These are phyloP conservation scores for Drosophila pegasa DNA, from an alignment of 2,888 invertebrate genomes.

Conservation along the genomic window DNA sequence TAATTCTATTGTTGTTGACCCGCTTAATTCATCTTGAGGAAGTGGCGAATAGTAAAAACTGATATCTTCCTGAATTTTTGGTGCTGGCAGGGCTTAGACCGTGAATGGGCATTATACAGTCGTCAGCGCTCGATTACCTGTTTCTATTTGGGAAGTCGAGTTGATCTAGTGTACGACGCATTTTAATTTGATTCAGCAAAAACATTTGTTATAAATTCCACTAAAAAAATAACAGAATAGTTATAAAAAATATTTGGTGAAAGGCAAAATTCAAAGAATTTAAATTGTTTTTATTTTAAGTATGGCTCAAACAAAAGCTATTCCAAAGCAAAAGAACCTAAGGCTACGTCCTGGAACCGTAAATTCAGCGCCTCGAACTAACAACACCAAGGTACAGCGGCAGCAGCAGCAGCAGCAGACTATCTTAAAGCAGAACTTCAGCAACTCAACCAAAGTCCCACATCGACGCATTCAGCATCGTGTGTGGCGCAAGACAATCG, in stretches of 20 bases:
- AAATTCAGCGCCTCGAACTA: background rate
- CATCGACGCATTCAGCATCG: background rate
- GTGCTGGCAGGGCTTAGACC: too few species aligned
- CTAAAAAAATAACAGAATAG: background rate
- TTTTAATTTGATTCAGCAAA: background rate
- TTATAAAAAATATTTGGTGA: slow-evolving; percentile 1
- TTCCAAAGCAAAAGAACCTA: background rate
- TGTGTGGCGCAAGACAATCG: slow-evolving; percentile 55
- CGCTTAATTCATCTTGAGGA: too few species aligned
- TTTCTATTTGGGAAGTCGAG: too few species aligned
- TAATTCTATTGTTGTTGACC: too few species aligned
- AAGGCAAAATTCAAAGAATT: slow-evolving; percentile 21
- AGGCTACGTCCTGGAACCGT: slow-evolving; percentile 1
- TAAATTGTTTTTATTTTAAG: background rate
- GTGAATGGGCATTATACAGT: too few species aligned
- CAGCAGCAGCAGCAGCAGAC: slow-evolving; percentile 16
- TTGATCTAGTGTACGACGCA: background rate
- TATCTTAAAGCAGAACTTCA: background rate
- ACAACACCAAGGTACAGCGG: background rate
- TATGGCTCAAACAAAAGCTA: slow-evolving; percentile 11
- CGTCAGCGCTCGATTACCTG: too few species aligned
- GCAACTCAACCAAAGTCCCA: background rate
- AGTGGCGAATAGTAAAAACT: too few species aligned
- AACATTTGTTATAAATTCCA: too few species aligned
- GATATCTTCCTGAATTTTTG: too few species aligned